Conservation (phyloP, 2,797 vertebrate genomes). For the Myiothlypis coronata region DNA sequence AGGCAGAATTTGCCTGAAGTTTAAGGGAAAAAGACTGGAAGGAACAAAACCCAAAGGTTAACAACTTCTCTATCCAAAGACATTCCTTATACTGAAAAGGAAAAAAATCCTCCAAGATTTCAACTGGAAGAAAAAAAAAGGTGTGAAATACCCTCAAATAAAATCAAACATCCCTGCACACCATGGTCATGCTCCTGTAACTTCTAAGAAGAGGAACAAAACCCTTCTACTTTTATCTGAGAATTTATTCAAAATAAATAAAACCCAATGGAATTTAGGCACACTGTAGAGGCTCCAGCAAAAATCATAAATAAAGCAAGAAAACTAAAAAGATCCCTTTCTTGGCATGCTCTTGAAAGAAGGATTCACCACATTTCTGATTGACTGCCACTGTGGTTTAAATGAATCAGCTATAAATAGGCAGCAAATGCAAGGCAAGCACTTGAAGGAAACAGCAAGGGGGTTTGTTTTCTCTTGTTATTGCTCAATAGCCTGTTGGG, state of each 20-base stretch:
- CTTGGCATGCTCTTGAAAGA: slow-evolving; percentile 33
- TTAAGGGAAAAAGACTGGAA: neutral
- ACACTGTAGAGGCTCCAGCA: neutral
- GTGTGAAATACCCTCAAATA: neutral
- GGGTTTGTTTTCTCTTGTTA: neutral
- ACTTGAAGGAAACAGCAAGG: neutral
- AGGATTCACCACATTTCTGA: slow-evolving; percentile 62
- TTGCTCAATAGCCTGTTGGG: neutral
- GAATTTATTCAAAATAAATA: slow-evolving; percentile 49
- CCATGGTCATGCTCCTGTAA: neutral
- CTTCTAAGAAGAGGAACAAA: neutral
- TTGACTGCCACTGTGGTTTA: slow-evolving; percentile 38
- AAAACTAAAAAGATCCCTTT: slow-evolving; percentile 17
- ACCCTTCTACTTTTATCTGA: neutral
- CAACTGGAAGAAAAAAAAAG: neutral
- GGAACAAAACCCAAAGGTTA: neutral
- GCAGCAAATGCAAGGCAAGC: slow-evolving; percentile 40
- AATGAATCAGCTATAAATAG: slow-evolving; percentile 59
- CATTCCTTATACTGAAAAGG: neutral
- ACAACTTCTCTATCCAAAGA: neutral
- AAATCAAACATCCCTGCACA: neutral
- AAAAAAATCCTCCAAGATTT: neutral
- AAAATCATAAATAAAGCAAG: slow-evolving; percentile 4
- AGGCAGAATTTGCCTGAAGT: neutral
- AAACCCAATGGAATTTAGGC: slow-evolving; percentile 34